Evolutionary conservation across 2,888 invertebrate genomes (phyloP).

Genomic region (Chelonus formosanus): DNA sequence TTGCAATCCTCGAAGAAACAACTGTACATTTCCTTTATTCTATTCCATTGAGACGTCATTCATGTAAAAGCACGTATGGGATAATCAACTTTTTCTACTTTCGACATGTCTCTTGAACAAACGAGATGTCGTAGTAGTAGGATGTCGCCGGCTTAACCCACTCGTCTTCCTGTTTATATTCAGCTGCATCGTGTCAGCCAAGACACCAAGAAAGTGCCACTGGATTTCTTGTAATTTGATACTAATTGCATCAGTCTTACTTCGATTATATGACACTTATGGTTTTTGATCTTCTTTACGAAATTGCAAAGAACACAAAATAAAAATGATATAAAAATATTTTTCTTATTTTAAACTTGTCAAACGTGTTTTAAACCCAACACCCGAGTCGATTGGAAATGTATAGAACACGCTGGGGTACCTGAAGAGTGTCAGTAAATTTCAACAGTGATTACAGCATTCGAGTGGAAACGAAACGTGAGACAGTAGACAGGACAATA

Average conservation of each 20-base stretch:
- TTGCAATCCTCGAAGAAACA: too few species aligned
- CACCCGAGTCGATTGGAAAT: neutral
- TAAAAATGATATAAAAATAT: too few species aligned
- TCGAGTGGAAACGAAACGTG: slow-evolving; percentile 44
- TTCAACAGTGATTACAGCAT: slow-evolving; percentile 51
- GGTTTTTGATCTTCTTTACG: too few species aligned
- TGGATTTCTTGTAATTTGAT: neutral
- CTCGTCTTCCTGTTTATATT: slow-evolving; percentile 17
- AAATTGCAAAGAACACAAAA: too few species aligned
- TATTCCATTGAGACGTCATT: too few species aligned
- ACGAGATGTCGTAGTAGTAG: too few species aligned
- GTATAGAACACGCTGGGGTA: neutral
- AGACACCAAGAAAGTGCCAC: neutral
- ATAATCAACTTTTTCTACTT: too few species aligned
- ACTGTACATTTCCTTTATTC: too few species aligned
- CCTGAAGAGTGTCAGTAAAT: slow-evolving; percentile 53
- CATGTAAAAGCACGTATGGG: too few species aligned
- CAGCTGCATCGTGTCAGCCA: neutral
- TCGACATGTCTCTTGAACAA: too few species aligned
- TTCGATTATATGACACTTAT: too few species aligned
- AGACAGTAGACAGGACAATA: slow-evolving; percentile 47
- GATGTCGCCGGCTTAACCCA: slow-evolving; percentile 11
- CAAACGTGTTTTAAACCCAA: neutral
- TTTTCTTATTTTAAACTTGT: neutral
- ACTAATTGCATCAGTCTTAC: neutral